Percentiles rank a stretch among this genome's conserved stretches.
Evolutionary conservation across 2,113 vertebrate species (phyloP).

Genomic region (Ictidomys tridecemlineatus): DNA sequence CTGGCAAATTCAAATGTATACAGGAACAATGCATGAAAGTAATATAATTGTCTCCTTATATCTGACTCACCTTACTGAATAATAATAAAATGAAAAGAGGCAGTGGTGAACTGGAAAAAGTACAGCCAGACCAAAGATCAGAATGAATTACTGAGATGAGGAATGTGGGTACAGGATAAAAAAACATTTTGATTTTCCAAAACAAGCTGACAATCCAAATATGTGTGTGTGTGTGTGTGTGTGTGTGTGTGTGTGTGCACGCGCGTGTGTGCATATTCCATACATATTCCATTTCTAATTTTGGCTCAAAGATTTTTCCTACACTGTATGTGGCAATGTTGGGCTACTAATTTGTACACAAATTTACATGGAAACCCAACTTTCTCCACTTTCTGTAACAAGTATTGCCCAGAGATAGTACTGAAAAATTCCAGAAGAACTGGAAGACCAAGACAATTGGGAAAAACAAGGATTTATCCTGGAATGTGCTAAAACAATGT

Average conservation of each 20-base stretch:
- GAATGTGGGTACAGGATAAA: neutral
- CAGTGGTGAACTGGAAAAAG: neutral
- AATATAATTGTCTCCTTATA: constrained; percentile 39
- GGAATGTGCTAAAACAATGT: neutral
- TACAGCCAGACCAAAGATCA: neutral
- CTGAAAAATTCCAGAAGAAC: neutral
- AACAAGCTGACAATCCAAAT: neutral
- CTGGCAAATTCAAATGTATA: constrained; percentile 26
- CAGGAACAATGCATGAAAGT: neutral
- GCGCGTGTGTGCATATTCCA: too few relatives aligned
- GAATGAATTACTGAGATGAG: neutral
- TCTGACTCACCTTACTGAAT: neutral
- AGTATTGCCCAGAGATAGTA: neutral
- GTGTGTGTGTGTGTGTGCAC: too few relatives aligned
- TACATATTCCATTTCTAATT: constrained; percentile 48
- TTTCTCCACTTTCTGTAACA: constrained; percentile 25
- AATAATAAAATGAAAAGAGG: neutral
- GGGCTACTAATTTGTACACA: neutral
- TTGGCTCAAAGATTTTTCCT: neutral
- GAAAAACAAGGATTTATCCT: neutral
- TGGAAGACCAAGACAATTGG: neutral
- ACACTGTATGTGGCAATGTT: neutral
- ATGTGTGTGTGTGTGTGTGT: neutral
- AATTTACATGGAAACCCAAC: neutral
- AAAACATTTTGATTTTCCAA: constrained; percentile 6